Evolutionary conservation across 2,113 vertebrate genomes (phyloP).

Genomic region (Bostrychus sinensis): DNA sequence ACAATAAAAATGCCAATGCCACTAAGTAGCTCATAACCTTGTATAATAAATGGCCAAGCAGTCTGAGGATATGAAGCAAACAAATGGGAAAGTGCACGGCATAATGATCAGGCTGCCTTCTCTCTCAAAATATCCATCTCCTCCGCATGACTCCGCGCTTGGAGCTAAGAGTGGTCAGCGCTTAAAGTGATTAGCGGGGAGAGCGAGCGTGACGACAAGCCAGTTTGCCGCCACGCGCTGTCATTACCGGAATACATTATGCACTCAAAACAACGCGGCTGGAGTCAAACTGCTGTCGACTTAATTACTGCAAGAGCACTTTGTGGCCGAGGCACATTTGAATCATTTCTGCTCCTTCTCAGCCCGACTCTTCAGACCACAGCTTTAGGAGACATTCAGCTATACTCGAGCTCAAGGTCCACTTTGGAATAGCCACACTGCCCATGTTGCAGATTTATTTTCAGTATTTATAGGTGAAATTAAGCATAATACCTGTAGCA

Average conservation of each 20-base stretch:
- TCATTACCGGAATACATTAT: constrained; percentile 75
- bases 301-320: constrained; percentile 69
- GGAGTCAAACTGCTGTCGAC: constrained; percentile 69
- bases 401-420: not conserved
- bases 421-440: not conserved
- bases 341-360: constrained; percentile 60
- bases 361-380: constrained; percentile 22
- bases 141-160: constrained; percentile 13
- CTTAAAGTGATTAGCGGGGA: constrained; percentile 66
- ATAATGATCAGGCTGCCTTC: constrained; percentile 20
- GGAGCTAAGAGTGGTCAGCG: constrained; percentile 68
- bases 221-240: constrained; percentile 55
- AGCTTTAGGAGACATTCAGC: constrained; percentile 16
- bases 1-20: too few species aligned
- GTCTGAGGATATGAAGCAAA: constrained; percentile 2
- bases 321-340: constrained; percentile 63
- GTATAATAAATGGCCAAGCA: not conserved
- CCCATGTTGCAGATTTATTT: not conserved
- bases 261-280: constrained; percentile 58
- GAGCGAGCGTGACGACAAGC: constrained; percentile 64
- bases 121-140: constrained; percentile 14
- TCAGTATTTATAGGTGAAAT: not conserved
- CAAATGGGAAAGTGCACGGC: constrained; percentile 7
- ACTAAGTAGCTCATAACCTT: constrained; percentile 2
- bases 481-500: too few species aligned